A percentile compares a stretch with the other conserved stretches of the same genome.
Conservation (phyloP, 2,888 invertebrate genomes). For the Diplazon laetatorius region DNA sequence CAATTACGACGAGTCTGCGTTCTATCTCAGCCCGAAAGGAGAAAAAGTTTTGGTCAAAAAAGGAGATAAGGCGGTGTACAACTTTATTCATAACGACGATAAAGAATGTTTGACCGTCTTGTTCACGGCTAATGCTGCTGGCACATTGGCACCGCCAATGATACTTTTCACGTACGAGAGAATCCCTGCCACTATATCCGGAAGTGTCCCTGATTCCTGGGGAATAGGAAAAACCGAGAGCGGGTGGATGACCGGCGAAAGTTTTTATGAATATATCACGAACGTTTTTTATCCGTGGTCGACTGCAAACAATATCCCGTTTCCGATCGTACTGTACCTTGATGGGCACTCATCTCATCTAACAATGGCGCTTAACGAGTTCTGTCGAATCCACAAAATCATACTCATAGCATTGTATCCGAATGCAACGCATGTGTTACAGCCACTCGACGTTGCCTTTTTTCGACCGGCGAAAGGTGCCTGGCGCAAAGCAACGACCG, state of each 20-base stretch:
- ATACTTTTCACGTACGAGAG: constrained; percentile 9
- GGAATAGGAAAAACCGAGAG: constrained; percentile 10
- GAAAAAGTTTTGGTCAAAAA: constrained; percentile 17
- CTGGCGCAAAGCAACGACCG: constrained; percentile 4
- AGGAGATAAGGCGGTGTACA: constrained; percentile 27
- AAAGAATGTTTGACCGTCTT: constrained; percentile 31
- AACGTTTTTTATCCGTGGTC: constrained; percentile 22
- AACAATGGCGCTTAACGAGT: constrained; percentile 15
- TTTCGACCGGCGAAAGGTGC: constrained; percentile 33
- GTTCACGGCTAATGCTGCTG: constrained; percentile 33
- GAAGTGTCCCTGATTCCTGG: constrained; percentile 8
- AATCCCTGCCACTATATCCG: constrained; percentile 9
- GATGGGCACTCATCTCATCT: constrained; percentile 14
- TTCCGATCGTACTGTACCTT: constrained; percentile 12
- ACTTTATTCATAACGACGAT: constrained; percentile 29
- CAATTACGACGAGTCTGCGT: constrained; percentile 36
- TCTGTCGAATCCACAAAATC: constrained; percentile 11
- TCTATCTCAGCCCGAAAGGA: constrained; percentile 21
- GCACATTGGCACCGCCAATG: constrained; percentile 32
- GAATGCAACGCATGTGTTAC: constrained; percentile 39
- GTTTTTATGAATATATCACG: constrained; percentile 9
- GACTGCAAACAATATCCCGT: not conserved
- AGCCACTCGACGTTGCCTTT: constrained; percentile 36
- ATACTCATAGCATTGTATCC: constrained; percentile 21
- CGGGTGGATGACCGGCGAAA: constrained; percentile 20